Evolutionary conservation across 2,113 vertebrate genomes (phyloP), one percentile per base, ranked within the genome.

Genomic region (Gambusia affinis): DNA sequence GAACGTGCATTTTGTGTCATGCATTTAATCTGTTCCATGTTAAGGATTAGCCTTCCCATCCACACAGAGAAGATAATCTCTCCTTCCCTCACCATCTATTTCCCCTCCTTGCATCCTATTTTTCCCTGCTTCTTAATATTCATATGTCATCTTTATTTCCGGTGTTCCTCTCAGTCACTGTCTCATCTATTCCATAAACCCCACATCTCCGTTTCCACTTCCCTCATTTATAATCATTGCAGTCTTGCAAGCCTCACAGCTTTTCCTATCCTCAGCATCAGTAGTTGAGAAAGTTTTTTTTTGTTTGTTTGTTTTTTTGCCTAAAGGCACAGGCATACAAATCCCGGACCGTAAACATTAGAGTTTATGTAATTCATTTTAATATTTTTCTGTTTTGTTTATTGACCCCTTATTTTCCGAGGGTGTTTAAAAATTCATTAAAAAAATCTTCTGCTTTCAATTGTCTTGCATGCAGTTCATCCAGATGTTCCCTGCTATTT

Each of bases 21-120:
- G 60, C 61, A 73, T 82, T 71, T 90, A 86, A 89, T 93, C 89
- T 85, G 70, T 69, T 68, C 79, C 54, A 67, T 81, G 71, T 84
- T 78, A 83, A 78, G 77, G 83, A 87, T 92, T 91, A 88, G 72
- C 67, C 70, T 64, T 65, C 61, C 57, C 8, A 2, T 86, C 60
- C 76, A 72, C 76, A 24, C 8, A 67, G 72, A 69, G 76, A 76
- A 67, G 37, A 81, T 28, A 12, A 27, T 42, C 37, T 54, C 64
- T 51, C 24, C 31, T 67, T 66, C 51, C 44, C 15, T 65, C 54
- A 27, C 30, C 44, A n/a, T 42, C 28, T 31, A n/a, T 47, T 27
- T 37, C 3, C 1, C 12, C 0, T 62, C 33, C 19, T 12, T n/a
- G 60, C 15, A 44, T 57, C 51, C 5, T 29, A 28, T 29, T 39